These are phyloP conservation scores for Mormyrus proboscirostris DNA, from an alignment of 2,797 vertebrate species.

Conservation along the genomic window DNA sequence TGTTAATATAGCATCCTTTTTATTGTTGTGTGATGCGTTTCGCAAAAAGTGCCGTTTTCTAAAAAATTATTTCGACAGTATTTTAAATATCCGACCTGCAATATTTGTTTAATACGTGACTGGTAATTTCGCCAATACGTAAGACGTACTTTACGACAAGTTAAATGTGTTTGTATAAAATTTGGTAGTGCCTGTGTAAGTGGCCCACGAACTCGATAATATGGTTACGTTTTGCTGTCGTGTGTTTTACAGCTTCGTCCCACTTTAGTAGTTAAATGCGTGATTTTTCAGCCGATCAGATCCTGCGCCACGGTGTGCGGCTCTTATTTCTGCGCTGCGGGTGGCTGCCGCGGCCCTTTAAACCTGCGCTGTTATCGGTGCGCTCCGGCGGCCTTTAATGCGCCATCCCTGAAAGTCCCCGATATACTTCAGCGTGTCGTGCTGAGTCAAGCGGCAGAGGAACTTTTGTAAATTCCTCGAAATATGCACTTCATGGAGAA, in stretches of 20 bases:
- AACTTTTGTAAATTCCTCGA: background rate
- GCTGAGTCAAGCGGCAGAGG: background rate
- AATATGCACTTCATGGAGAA: background rate
- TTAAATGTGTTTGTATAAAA: background rate
- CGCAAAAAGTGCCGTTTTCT: background rate
- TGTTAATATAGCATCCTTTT: background rate
- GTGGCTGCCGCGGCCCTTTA: background rate
- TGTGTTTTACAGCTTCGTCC: background rate
- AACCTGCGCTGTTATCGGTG: background rate
- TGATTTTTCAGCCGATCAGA: background rate
- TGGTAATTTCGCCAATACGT: background rate
- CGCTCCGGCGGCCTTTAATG: background rate
- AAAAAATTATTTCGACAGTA: background rate
- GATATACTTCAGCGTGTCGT: background rate
- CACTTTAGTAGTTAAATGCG: background rate
- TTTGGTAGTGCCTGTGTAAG: background rate
- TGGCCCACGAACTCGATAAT: background rate
- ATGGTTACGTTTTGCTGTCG: background rate
- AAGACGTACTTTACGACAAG: background rate
- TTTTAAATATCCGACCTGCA: background rate
- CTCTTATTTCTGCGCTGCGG: background rate
- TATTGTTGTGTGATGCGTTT: background rate
- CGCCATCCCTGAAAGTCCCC: background rate
- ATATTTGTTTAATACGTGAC: background rate
- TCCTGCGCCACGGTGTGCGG: background rate